phyloP scores from a whole-genome alignment of 2,113 vertebrate species.

The Neoarius graeffei region DNA sequence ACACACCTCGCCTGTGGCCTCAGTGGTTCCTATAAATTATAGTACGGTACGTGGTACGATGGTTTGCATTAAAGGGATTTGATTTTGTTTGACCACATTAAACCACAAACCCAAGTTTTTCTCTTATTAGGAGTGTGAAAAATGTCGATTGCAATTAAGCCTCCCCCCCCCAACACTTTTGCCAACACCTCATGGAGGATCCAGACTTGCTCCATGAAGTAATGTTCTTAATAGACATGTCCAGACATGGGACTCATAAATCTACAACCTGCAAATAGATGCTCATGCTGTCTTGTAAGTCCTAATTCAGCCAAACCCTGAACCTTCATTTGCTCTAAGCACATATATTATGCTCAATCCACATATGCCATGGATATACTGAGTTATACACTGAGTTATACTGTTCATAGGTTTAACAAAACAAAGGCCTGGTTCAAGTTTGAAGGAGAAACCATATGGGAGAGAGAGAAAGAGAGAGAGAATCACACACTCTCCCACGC shows the following conservation, averaged over 20 bases:
- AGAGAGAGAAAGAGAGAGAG: slow-evolving; percentile 51
- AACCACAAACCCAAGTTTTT: background rate
- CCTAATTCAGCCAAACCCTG: slow-evolving; percentile 21
- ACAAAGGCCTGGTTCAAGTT: slow-evolving; percentile 39
- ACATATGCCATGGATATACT: background rate
- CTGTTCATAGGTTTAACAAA: slow-evolving; percentile 34
- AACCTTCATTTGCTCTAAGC: slow-evolving; percentile 7
- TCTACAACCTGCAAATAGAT: slow-evolving; percentile 41
- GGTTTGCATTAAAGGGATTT: background rate
- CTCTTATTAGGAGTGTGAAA: background rate
- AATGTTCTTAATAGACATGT: slow-evolving; percentile 32
- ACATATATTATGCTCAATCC: background rate
- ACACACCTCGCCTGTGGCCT: slow-evolving; percentile 34
- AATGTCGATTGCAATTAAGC: slow-evolving; percentile 24
- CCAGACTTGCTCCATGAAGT: slow-evolving; percentile 30
- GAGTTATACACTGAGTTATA: background rate
- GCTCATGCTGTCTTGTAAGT: slow-evolving; percentile 10
- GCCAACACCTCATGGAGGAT: slow-evolving; percentile 22
- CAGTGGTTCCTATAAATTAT: no score
- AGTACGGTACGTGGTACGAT: no score
- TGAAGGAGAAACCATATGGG: slow-evolving; percentile 66
- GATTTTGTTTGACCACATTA: background rate
- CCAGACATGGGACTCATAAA: slow-evolving; percentile 44
- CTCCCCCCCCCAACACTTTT: background rate
- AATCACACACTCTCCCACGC: slow-evolving; percentile 33